Base-by-base conservation (phyloP, 2,888 invertebrate species). In the Eupithecia tripunctaria region DNA sequence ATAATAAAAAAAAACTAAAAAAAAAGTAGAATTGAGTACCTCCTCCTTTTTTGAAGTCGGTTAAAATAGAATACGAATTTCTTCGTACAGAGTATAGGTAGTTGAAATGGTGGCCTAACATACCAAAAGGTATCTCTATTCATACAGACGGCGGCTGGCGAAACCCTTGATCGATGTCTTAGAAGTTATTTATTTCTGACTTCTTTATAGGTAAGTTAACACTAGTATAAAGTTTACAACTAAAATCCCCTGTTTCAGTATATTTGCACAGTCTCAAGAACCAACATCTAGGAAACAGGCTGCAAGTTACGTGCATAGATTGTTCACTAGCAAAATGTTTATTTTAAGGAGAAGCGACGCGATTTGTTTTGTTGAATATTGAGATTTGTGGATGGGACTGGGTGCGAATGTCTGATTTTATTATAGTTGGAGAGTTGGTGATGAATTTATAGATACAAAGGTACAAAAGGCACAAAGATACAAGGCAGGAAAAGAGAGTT, bases 281-380 rank as follows among this genome's bases (percentile, higher is more conserved):
- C 68, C 65, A 74, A 77, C 38, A 38, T 38, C 36, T 12, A 38
- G 14, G 10, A 38, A 38, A 38, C 82, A 84, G 1, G 82, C 83
- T 88, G 86, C 82, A 81, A 78, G 79, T 79, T 84, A 88, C 88
- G 88, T 86, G 88, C 79, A 82, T 74, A 79, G 87, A 85, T 86
- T 88, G 85, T 80, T 82, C 81, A 82, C 75, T 74, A 82, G 79
- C 81, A 80, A 81, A 82, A 82, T 81, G 78, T 82, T 79, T 79
- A 70, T 77, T 69, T 86, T 51, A 86, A 86, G 85, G 85, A 65
- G 74, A 82, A 81, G 82, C 75, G 70, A 63, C 68, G 59, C 77
- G 68, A 75, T 76, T 75, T 76, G 77, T 75, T 75, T 75, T 71
- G 70, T 73, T 68, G 70, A 74, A 74, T 76, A 76, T 78, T 74